phyloP scores from a whole-genome alignment of 2,113 vertebrate genomes.

The Oryzias javanicus region DNA sequence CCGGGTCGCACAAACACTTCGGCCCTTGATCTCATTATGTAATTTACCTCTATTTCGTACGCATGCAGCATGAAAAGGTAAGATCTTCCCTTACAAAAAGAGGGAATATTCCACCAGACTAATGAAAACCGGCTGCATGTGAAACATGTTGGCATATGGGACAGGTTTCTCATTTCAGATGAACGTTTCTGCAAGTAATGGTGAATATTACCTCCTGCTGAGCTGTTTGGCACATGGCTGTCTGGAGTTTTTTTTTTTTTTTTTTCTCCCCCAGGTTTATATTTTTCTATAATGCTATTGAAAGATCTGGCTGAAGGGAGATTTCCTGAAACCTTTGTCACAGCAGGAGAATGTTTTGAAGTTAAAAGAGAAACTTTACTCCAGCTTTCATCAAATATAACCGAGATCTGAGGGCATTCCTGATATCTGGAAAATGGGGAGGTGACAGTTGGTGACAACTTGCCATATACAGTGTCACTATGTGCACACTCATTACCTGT shows the following conservation, averaged over 20 bases:
- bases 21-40: conserved; percentile 71
- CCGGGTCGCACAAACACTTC: conserved; percentile 58
- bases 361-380: conserved; percentile 46
- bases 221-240: conserved; percentile 28
- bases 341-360: conserved; percentile 13
- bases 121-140: conserved; percentile 24
- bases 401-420: conserved; percentile 16
- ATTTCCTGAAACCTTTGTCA: conserved; percentile 23
- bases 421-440: conserved; percentile 21
- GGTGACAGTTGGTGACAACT: conserved; percentile 51
- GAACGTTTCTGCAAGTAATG: conserved; percentile 9
- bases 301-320: conserved; percentile 25
- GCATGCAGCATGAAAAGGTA: conserved; percentile 30
- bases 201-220: conserved; percentile 24
- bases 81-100: conserved; percentile 27
- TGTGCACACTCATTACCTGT: conserved; percentile 46
- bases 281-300: conserved; percentile 31
- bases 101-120: conserved; percentile 7
- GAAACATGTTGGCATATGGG: conserved; percentile 18
- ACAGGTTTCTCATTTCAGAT: conserved; percentile 30
- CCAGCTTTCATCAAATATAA: conserved; percentile 9
- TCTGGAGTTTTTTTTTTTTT: conserved; percentile 29
- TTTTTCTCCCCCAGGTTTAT: conserved; percentile 27
- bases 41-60: conserved; percentile 50
- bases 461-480: conserved; percentile 39